Evolutionary conservation across 2,113 vertebrate species (phyloP).

Genomic region (Columbina picui): DNA sequence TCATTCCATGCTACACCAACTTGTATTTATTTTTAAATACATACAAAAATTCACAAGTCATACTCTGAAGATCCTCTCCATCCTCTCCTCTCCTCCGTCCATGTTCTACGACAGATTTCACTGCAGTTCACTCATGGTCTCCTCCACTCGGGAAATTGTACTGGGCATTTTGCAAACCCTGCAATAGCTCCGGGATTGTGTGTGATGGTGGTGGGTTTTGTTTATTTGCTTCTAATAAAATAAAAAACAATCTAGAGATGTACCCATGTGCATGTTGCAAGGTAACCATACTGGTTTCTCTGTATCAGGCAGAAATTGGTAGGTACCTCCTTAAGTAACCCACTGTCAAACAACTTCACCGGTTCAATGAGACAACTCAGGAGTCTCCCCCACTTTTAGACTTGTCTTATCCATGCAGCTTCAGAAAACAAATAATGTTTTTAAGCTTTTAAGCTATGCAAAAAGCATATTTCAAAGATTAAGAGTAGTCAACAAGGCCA

Average conservation of each 20-base stretch:
- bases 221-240: not conserved
- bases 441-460: not conserved
- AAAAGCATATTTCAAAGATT: not conserved
- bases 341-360: not conserved
- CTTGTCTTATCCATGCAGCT: not conserved
- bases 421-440: not conserved
- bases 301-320: not conserved
- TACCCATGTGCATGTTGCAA: rapidly evolving
- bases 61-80: not conserved
- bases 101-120: not conserved
- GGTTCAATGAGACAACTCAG: not conserved
- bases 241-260: not conserved
- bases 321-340: not conserved
- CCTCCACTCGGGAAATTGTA: not conserved
- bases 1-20: not conserved
- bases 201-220: too few relatives aligned
- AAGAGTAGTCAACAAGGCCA: not conserved
- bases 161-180: not conserved
- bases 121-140: not conserved
- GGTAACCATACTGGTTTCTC: not conserved
- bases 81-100: not conserved
- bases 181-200: not conserved
- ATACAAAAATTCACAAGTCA: not conserved
- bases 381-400: not conserved
- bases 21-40: not conserved